Evolutionary conservation across 1,140 invertebrate species (phyloP), one percentile per base, ranked within the genome.

Genomic region (Anadara kagoshimensis): DNA sequence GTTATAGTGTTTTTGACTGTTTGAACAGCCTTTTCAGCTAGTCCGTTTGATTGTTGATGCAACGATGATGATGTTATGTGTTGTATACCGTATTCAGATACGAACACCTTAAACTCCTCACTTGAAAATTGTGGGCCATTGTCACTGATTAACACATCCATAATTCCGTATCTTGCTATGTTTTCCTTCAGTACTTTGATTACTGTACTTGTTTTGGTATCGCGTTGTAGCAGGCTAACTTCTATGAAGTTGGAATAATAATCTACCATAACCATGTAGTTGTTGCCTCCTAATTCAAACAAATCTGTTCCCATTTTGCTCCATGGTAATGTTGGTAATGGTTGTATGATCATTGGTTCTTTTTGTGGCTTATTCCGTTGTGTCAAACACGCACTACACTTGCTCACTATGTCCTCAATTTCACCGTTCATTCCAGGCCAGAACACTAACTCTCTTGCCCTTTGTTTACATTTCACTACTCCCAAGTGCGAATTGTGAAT

Each of bases 241-340:
- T 71, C 65, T 44, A 59, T 68, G 45, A 64, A 91, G n/a, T 90
- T 90, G 16, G 86, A 88, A 71, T 82, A 87, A 5, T 88, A 83
- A 67, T 91, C 90, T 0, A 91, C 84, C 0, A 90, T 64, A 0
- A 91, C 78, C 0, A 91, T 58, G 26, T 86, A 85, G 20, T 47
- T 44, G 4, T 53, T 71, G 7, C 81, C 82, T 11, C 80, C 61
- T 11, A 90, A 80, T 16, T 81, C 83, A 73, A 85, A 87, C 12
- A 69, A 54, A 81, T 90, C 90, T 4, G 83, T 67, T 75, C 87
- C 89, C 76, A 83, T 54, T 51, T 81, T 26, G 11, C 57, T 44
- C 81, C 77, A 87, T 20, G 83, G 83, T 12, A 69, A 22, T 29
- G 57, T 54, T 26, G 65, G 65, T 7, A 43, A 45, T 18, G 43